Conservation (phyloP, 2,888 invertebrate genomes). For the Hofmannophila pseudospretella region DNA sequence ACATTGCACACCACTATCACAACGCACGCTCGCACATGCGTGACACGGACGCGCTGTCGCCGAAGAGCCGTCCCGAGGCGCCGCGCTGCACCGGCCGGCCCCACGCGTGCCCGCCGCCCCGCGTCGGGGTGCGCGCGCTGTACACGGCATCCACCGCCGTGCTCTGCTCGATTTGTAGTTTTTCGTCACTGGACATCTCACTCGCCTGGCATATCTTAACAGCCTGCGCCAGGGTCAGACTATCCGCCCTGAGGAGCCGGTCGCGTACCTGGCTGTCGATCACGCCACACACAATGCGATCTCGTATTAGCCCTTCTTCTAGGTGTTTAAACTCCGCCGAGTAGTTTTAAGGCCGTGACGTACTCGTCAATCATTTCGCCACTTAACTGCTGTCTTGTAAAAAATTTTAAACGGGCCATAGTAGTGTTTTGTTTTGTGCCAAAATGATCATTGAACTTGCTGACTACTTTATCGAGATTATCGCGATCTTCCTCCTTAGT, state of each 20-base stretch:
- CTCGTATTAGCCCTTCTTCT: conserved; percentile 14
- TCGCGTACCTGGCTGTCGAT: conserved; percentile 8
- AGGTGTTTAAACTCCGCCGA: conserved; percentile 16
- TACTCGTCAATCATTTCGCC: conserved; percentile 20
- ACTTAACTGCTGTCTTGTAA: conserved; percentile 15
- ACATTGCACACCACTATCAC: conserved; percentile 1
- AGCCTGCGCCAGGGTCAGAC: conserved; percentile 10
- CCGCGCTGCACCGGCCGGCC: background rate
- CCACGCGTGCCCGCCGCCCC: background rate
- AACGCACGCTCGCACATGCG: background rate
- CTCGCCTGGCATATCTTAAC: conserved; percentile 14
- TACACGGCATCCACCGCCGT: conserved; percentile 2
- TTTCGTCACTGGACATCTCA: conserved; percentile 10
- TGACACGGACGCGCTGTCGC: background rate
- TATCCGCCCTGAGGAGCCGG: conserved; percentile 11
- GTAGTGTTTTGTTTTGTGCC: no score
- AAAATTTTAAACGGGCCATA: conserved; percentile 18
- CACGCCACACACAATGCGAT: conserved; percentile 15
- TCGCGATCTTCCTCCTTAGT: no score
- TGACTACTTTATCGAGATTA: no score
- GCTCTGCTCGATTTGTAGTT: conserved; percentile 3
- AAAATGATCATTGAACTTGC: no score
- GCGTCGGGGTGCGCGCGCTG: background rate
- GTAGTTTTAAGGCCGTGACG: conserved; percentile 17
- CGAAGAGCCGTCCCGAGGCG: background rate